Evolutionary conservation across 2,797 vertebrate genomes (phyloP), one percentile per base, ranked within the genome.

Genomic region (Acipenser transmontanus): DNA sequence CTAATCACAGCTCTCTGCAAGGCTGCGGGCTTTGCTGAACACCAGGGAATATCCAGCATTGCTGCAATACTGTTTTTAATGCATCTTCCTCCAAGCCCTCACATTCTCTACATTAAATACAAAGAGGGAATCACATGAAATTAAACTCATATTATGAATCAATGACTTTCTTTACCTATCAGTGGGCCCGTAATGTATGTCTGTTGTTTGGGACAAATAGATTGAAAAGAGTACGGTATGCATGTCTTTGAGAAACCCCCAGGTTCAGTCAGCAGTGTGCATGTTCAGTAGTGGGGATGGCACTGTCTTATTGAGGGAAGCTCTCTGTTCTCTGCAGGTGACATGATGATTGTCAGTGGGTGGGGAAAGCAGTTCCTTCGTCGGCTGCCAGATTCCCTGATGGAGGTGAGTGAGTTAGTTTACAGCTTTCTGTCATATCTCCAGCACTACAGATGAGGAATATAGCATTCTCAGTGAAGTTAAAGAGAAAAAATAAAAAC

Each of bases 331-430:
- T 8, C 8, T 47, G 12, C 61, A 88, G 85, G 66, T 48, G 8
- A 79, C n/a, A 14, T 70, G 71, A 85, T 81, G 61, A 65, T 84
- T 1, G 77, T 86, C 74, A 85, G 82, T 47, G 84, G 86, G 60
- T 88, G 86, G 85, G 85, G 86, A 1, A 88, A 85, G 63, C 77
- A 81, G 68, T 84, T 83, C 69, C 64, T 83, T n/a, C 73, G 76
- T 1, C 74, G 63, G 1, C 66, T 80, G n/a, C 82, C 84, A 0
- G 76, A 85, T n/a, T 68, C 70, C 6, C 72, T 87, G 61, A 81
- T 82, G 80, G 85, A 87, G 85, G 86, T 87, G 52, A 75, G n/a
- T 57, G 54, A 11, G 54, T n/a, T 57, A 57, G 57, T 14, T 63
- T 59, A 62, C 50, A 13, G 47, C 9, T 56, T 65, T 14, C 56